These are phyloP conservation scores for Pholis gunnellus DNA, from an alignment of 2,113 vertebrate genomes.

Conservation along the genomic window DNA sequence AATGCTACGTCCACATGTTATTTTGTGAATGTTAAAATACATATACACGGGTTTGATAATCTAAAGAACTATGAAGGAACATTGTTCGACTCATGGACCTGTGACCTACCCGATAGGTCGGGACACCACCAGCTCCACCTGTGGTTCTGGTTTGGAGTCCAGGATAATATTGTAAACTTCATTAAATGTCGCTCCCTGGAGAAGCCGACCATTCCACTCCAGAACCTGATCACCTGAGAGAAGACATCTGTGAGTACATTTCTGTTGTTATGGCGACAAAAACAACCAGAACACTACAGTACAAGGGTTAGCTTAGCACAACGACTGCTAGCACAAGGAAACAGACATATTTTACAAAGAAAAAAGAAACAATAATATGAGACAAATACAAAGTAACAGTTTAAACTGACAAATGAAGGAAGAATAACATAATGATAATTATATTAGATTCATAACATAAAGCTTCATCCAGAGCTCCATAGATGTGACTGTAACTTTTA, in stretches of 20 bases:
- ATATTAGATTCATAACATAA: too few species aligned
- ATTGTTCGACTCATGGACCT: not conserved
- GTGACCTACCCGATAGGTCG: slow-evolving; percentile 88
- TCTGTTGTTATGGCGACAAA: not conserved
- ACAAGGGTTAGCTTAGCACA: not conserved
- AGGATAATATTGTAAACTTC: slow-evolving; percentile 98
- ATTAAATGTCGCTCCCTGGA: slow-evolving; percentile 97
- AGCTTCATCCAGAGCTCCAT: too few species aligned
- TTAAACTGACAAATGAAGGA: too few species aligned
- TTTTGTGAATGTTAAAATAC: too few species aligned
- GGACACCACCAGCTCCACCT: slow-evolving; percentile 95
- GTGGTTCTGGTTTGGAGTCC: slow-evolving; percentile 96
- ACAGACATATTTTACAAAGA: too few species aligned
- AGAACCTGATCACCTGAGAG: slow-evolving; percentile 94
- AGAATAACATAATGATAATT: too few species aligned
- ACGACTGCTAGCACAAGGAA: too few species aligned
- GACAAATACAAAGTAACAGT: too few species aligned
- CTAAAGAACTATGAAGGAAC: not conserved
- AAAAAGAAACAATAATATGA: too few species aligned
- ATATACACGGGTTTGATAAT: too few species aligned
- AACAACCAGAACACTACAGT: not conserved
- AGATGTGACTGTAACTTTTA: too few species aligned
- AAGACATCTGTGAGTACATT: not conserved
- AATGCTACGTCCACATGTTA: too few species aligned
- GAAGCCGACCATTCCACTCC: slow-evolving; percentile 94